Evolutionary conservation across 2,113 vertebrate species (phyloP), one percentile per base, ranked within the genome.

Genomic region (Perca fluviatilis): DNA sequence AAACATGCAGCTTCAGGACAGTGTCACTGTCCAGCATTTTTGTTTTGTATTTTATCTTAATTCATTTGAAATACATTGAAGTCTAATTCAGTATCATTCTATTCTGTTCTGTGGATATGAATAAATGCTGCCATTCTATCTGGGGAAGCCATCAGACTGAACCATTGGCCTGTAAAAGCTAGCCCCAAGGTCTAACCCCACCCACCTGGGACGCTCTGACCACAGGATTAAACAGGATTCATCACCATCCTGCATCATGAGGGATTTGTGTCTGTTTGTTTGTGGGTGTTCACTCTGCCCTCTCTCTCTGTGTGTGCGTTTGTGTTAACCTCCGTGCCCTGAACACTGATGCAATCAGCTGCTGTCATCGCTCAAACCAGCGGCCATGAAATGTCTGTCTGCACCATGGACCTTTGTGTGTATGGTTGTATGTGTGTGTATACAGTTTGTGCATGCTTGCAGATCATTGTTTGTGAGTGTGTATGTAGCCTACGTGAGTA

Each of bases 141-240:
- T 58, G 54, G 1, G 36, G 51, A 67, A 56, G 60, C 46, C 82
- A 87, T 65, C 75, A 51, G 40, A n/a, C 46, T 77, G 82, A 90
- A 78, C 77, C 63, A 85, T 60, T 85, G 74, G 65, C 63, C 77
- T 92, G 90, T 93, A 93, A 95, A 79, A 84, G 91, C 94, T 91
- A 92, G 88, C 88, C 89, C 84, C 95, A 93, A 91, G 80, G 74
- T 77, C 76, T 85, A 73, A 83, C 83, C 88, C 88, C 86, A 62
- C 84, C 81, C 89, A 82, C 86, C 80, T 71, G 84, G 87, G 84
- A 87, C 47, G 8, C 79, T 9, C 67, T 81, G 64, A 88, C 83
- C 86, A 80, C 81, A 62, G 72, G 87, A 89, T 86, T 85, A 80
- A 82, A 84, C 87, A 66, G 85, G 73, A 87, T 88, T 88, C 82